phyloP scores from a whole-genome alignment of 2,888 invertebrate genomes.

The Watsonalla cultraria region DNA sequence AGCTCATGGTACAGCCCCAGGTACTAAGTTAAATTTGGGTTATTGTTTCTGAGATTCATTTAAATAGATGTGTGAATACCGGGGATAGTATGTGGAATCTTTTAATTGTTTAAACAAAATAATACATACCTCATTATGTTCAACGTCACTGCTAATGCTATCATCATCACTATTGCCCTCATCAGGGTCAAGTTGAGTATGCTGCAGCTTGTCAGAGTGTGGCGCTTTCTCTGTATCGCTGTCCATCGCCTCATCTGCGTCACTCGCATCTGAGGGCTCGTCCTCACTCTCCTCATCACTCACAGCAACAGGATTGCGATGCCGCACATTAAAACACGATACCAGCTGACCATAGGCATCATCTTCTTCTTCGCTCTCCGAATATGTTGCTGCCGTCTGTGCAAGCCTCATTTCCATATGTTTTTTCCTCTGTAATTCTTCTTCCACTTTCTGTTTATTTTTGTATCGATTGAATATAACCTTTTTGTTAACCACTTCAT shows the following conservation, averaged over 20 bases:
- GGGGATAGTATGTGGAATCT: no score
- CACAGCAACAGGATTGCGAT: slow-evolving; percentile 15
- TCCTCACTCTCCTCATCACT: slow-evolving; percentile 45
- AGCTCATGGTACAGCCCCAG: no score
- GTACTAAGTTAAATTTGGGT: no score
- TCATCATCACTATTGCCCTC: slow-evolving; percentile 1
- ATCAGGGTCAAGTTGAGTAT: slow-evolving; percentile 1
- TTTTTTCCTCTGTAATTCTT: slow-evolving; percentile 63
- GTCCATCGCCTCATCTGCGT: slow-evolving; percentile 8
- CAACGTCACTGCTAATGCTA: slow-evolving; percentile 4
- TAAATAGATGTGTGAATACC: no score
- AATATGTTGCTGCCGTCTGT: slow-evolving; percentile 52
- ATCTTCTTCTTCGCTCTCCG: slow-evolving; percentile 73
- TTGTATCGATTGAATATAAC: slow-evolving; percentile 71
- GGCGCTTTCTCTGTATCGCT: background rate
- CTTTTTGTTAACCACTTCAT: slow-evolving; percentile 55
- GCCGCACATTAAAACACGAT: slow-evolving; percentile 60
- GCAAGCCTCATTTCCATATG: slow-evolving; percentile 53
- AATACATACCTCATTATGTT: background rate
- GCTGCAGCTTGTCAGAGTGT: background rate
- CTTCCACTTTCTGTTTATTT: slow-evolving; percentile 67
- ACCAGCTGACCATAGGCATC: slow-evolving; percentile 74
- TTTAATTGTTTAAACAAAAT: background rate
- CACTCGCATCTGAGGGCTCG: slow-evolving; percentile 17
- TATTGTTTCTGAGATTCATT: no score